phyloP scores from a whole-genome alignment of 2,113 vertebrate species.

The Odocoileus virginianus region DNA sequence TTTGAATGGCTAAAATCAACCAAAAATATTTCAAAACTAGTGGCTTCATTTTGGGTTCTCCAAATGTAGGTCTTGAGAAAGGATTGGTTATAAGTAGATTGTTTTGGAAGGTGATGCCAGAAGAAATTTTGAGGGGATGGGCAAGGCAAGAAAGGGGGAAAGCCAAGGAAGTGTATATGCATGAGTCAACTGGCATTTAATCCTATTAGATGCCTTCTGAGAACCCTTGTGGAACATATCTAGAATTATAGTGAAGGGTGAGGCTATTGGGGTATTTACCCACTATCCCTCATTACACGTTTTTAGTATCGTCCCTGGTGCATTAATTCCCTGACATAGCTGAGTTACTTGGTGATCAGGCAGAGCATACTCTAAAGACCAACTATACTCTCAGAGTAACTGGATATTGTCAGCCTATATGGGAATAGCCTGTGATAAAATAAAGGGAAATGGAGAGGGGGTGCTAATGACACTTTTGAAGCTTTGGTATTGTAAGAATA shows the following conservation, averaged over 20 bases:
- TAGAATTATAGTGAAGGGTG: not conserved
- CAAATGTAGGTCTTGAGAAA: not conserved
- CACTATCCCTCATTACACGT: not conserved
- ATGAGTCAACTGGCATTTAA: not conserved
- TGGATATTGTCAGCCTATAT: not conserved
- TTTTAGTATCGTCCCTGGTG: not conserved
- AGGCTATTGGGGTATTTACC: not conserved
- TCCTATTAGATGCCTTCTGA: not conserved
- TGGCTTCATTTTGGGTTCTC: not conserved
- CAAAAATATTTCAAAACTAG: not conserved
- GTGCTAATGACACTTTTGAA: not conserved
- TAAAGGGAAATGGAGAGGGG: not conserved
- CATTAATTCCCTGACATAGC: not conserved
- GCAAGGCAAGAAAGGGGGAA: not conserved
- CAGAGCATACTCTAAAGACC: not conserved
- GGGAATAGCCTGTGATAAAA: not conserved
- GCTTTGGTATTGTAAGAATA: not conserved
- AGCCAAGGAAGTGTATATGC: not conserved
- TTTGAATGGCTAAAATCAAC: not conserved
- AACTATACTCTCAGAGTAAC: not conserved
- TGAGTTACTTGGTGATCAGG: not conserved
- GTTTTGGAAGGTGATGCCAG: not conserved
- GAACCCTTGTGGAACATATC: not conserved
- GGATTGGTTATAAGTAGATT: not conserved
- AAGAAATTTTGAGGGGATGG: not conserved